phyloP scores from a whole-genome alignment of 2,113 vertebrate genomes.

The human (Homo sapiens) region GRCh38 chr4:54147001-54147500 shows the following conservation, averaged over 20 bases:
- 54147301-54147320: too few relatives aligned
- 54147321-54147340: too few relatives aligned
- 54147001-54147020: neutral
- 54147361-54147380: too few relatives aligned
- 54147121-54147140: neutral
- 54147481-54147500: too few relatives aligned
- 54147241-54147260: neutral
- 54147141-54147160: neutral
- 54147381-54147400: too few relatives aligned
- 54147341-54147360: too few relatives aligned
- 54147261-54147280: too few relatives aligned
- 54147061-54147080: neutral
- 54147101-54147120: neutral
- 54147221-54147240: neutral
- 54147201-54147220: neutral
- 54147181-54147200: neutral
- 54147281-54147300: too few relatives aligned
- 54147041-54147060: neutral
- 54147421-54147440: too few relatives aligned
- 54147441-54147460: too few relatives aligned
- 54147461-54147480: too few relatives aligned
- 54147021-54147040: neutral
- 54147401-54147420: too few relatives aligned
- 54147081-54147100: neutral
- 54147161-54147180: neutral